Conservation (phyloP, 1,140 invertebrate species). For the Eumeta japonica region DNA sequence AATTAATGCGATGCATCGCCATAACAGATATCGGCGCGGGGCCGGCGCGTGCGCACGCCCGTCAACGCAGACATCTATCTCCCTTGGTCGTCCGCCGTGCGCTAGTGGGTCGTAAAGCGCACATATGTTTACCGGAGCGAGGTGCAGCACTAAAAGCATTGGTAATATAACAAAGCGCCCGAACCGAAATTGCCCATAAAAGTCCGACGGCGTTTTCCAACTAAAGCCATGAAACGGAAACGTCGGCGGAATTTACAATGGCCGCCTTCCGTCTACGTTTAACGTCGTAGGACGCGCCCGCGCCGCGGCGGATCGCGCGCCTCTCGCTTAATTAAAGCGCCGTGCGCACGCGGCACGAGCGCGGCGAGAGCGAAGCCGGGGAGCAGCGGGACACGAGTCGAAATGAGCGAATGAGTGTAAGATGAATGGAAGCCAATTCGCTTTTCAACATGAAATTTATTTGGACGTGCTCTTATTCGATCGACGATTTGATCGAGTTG, state of each 20-base stretch:
- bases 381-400: slow-evolving; percentile 9
- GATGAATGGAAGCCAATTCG: too few relatives aligned
- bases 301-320: too few relatives aligned
- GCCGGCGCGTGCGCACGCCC: slow-evolving; percentile 20
- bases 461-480: too few relatives aligned
- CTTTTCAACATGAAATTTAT: too few relatives aligned
- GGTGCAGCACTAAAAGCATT: slow-evolving; percentile 56
- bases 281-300: slow-evolving; percentile 44
- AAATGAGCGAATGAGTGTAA: too few relatives aligned
- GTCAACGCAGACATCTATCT: slow-evolving; percentile 36
- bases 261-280: slow-evolving; percentile 42
- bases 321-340: slow-evolving; percentile 54
- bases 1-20: too few relatives aligned
- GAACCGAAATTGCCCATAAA: slow-evolving; percentile 58
- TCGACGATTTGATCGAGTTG: too few relatives aligned
- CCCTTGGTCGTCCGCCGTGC: too few relatives aligned
- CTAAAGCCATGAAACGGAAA: slow-evolving; percentile 56
- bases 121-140: slow-evolving; percentile 54
- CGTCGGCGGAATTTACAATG: slow-evolving; percentile 52
- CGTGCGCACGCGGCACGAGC: slow-evolving; percentile 1
- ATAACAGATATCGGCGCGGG: slow-evolving; percentile 12
- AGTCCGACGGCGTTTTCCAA: slow-evolving; percentile 52
- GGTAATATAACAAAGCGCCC: slow-evolving; percentile 57
- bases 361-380: background rate
- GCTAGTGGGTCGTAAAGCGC: slow-evolving; percentile 46